Percentiles rank a stretch among this genome's conserved stretches.
These are phyloP conservation scores for Tethya wilhelma DNA, from an alignment of 37 sponge, comb jelly and placozoan species.

Conservation along the genomic window DNA sequence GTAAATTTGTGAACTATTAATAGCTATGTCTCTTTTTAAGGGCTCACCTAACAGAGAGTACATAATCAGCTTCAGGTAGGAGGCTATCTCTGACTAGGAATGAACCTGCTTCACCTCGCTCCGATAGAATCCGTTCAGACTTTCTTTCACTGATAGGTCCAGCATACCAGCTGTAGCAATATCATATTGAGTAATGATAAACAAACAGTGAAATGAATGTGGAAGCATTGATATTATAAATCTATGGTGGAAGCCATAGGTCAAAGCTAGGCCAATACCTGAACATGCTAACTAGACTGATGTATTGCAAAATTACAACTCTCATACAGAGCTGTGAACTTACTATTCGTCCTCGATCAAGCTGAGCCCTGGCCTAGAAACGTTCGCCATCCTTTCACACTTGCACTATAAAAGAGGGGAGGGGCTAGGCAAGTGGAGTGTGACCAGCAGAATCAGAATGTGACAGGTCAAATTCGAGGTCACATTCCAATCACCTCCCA, in stretches of 20 bases:
- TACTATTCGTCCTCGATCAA: slow-evolving; percentile 25
- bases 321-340: too few species aligned
- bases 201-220: background rate
- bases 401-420: background rate
- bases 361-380: slow-evolving; percentile 8
- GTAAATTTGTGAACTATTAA: background rate
- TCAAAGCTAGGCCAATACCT: too few species aligned
- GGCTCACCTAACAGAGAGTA: slow-evolving; percentile 64
- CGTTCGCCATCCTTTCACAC: too few species aligned
- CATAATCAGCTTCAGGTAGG: slow-evolving; percentile 58
- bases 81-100: slow-evolving; percentile 68
- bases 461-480: too few species aligned
- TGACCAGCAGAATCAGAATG: background rate
- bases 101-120: slow-evolving; percentile 8
- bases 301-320: background rate
- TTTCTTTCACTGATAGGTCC: slow-evolving; percentile 55
- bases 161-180: slow-evolving; percentile 82
- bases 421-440: background rate
- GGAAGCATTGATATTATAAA: background rate
- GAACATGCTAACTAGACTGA: too few species aligned
- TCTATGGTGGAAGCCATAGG: too few species aligned
- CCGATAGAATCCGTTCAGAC: slow-evolving; percentile 34
- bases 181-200: too few species aligned
- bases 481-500: too few species aligned
- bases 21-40: background rate